Percentiles rank a stretch among this genome's conserved stretches.
Conservation (phyloP, 2,113 vertebrate genomes). For the Tonatia bakeri region DNA sequence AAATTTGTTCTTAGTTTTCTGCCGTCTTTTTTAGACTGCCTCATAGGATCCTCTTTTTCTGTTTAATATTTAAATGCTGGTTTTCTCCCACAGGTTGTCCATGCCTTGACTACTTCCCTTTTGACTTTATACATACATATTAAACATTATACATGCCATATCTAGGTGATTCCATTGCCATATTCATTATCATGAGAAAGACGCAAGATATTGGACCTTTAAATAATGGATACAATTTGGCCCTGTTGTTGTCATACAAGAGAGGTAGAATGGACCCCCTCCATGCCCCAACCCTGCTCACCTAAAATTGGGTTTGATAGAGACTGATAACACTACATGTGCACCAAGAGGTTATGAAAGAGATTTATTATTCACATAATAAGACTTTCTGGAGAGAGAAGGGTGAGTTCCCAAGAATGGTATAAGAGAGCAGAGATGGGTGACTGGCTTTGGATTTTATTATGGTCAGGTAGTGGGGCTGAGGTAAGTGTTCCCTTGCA, state of each 20-base stretch:
- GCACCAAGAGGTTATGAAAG: not conserved
- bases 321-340: not conserved
- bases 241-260: not conserved
- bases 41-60: conserved; percentile 8
- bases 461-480: not conserved
- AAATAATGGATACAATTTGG: not conserved
- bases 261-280: not conserved
- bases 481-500: not conserved
- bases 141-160: not conserved
- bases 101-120: not conserved
- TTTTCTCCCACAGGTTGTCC: not conserved
- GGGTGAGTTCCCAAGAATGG: not conserved
- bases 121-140: not conserved
- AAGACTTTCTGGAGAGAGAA: not conserved
- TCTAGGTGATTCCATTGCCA: not conserved
- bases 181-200: conserved; percentile 5
- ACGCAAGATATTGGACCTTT: not conserved
- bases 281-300: not conserved
- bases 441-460: not conserved
- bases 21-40: not conserved
- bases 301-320: not conserved
- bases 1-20: conserved; percentile 1
- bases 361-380: conserved; percentile 24
- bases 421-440: not conserved
- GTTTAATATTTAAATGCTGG: not conserved